A percentile compares a stretch with the other conserved stretches of the same genome.
Evolutionary conservation across 2,888 invertebrate genomes (phyloP).

Genomic region (Morinoia aosen): DNA sequence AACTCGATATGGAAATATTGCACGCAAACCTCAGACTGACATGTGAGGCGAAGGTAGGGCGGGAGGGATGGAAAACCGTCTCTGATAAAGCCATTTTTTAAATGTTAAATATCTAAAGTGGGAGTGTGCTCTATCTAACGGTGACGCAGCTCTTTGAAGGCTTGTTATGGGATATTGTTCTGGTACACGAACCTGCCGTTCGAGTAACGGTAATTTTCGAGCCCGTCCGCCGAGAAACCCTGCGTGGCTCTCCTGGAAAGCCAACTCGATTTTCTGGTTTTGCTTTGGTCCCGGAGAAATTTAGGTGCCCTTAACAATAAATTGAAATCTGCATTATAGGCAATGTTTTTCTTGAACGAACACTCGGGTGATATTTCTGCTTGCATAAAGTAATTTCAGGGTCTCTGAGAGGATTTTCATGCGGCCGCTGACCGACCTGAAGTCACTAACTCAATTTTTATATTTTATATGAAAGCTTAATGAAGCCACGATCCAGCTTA

Average conservation of each 20-base stretch:
- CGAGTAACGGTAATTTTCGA: not conserved
- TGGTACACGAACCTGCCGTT: not conserved
- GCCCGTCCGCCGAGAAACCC: not conserved
- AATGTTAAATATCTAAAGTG: not conserved
- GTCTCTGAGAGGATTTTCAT: too few species aligned
- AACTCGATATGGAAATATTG: not conserved
- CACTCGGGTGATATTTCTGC: too few species aligned
- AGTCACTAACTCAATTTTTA: too few species aligned
- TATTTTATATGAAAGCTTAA: too few species aligned
- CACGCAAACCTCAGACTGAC: not conserved
- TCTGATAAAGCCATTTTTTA: not conserved
- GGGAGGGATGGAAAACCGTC: not conserved
- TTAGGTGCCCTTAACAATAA: not conserved
- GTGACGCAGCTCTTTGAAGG: not conserved
- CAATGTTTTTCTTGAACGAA: too few species aligned
- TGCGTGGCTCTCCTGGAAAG: not conserved
- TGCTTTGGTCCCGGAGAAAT: not conserved
- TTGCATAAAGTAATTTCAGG: too few species aligned
- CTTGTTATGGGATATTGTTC: not conserved
- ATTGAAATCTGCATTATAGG: too few species aligned
- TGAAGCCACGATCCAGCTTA: too few species aligned
- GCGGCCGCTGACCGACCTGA: too few species aligned
- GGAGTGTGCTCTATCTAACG: not conserved
- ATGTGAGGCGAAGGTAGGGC: not conserved
- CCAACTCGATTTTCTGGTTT: not conserved